phyloP scores from a whole-genome alignment of 92 coral and sea anemone species.

The Siderastrea siderea region DNA sequence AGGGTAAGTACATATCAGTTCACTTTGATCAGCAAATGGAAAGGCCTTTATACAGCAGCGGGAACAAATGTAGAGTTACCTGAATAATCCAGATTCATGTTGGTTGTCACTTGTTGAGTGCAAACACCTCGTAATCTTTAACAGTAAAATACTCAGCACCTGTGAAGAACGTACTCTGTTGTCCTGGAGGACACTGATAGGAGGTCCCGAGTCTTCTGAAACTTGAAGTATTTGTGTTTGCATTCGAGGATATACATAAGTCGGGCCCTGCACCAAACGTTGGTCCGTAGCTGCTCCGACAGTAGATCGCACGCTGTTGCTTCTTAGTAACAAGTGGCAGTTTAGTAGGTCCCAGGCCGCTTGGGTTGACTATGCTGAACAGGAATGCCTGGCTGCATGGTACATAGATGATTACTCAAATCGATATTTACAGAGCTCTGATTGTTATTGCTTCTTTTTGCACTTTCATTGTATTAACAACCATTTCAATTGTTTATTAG shows the following conservation, averaged over 20 bases:
- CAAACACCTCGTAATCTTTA: constrained; percentile 59
- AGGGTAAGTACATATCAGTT: too few species aligned
- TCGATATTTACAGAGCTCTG: too few species aligned
- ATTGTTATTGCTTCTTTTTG: too few species aligned
- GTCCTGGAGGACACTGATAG: constrained; percentile 53
- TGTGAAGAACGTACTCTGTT: constrained; percentile 32
- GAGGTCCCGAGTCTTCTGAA: background rate
- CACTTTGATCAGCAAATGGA: too few species aligned
- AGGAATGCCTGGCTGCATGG: background rate
- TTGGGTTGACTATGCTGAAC: background rate
- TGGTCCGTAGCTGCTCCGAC: constrained; percentile 50
- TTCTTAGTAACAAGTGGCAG: background rate
- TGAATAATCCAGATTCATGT: background rate
- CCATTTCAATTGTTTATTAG: too few species aligned
- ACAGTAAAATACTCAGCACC: constrained; percentile 25
- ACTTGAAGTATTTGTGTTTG: constrained; percentile 11
- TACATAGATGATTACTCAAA: background rate
- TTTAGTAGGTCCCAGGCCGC: constrained; percentile 9
- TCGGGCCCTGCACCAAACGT: constrained; percentile 53
- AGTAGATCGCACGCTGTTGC: background rate
- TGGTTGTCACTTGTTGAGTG: background rate
- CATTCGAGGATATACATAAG: constrained; percentile 20
- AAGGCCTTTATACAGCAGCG: too few species aligned
- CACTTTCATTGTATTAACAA: too few species aligned
- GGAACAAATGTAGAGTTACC: too few species aligned